These are phyloP conservation scores for Mesorhabditis belari DNA, from an alignment of 2,888 invertebrate genomes.

Conservation along the genomic window DNA sequence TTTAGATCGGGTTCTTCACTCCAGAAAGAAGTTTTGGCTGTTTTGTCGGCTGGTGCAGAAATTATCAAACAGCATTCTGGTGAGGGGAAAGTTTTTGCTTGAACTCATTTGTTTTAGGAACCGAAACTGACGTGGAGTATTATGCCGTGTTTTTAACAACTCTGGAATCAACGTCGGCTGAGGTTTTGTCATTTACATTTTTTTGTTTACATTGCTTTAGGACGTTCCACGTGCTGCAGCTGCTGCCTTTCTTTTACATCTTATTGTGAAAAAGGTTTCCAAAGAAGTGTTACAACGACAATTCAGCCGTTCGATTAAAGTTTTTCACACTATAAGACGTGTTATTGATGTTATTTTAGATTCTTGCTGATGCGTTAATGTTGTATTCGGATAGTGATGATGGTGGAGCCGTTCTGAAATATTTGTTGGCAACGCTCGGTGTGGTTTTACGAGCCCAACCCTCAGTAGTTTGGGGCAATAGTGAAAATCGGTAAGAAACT, in stretches of 20 bases:
- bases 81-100: conserved; percentile 2
- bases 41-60: conserved; percentile 84
- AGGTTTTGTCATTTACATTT: not conserved
- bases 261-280: conserved; percentile 42
- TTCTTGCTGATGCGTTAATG: conserved; percentile 35
- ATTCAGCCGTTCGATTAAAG: conserved; percentile 30
- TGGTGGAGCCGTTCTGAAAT: conserved; percentile 36
- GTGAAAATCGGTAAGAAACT: not conserved
- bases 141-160: conserved; percentile 73
- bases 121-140: conserved; percentile 81
- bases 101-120: conserved; percentile 18
- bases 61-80: conserved; percentile 66
- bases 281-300: conserved; percentile 37
- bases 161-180: conserved; percentile 22
- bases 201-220: not conserved
- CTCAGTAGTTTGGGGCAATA: conserved; percentile 29
- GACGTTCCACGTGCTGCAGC: conserved; percentile 52
- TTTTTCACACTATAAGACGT: not conserved
- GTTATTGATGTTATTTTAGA: conserved; percentile 15
- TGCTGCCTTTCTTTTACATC: conserved; percentile 54
- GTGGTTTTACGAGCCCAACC: conserved; percentile 39
- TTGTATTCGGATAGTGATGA: conserved; percentile 27
- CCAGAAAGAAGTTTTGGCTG: conserved; percentile 88
- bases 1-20: conserved; percentile 62
- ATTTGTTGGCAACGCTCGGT: conserved; percentile 37